Evolutionary conservation across 2,888 invertebrate species (phyloP), one percentile per base, ranked within the genome.

Genomic region (Clitarchus hookeri): DNA sequence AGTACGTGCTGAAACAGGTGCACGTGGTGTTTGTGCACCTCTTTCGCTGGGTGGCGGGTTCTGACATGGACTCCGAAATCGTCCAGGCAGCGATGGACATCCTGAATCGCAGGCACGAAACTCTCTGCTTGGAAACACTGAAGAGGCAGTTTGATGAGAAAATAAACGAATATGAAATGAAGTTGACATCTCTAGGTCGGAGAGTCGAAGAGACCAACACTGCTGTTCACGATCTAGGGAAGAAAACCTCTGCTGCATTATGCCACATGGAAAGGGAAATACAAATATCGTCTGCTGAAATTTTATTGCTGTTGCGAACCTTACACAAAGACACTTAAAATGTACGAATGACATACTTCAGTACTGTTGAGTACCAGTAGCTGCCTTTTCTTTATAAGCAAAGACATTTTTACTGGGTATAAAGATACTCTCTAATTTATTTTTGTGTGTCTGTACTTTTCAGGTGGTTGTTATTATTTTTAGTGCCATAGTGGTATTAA

Each of bases 51-150:
- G 11, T 82, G 16, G 23, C 6, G 2, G 82, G 82, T 82, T 44
- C 44, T 36, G 82, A 82, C 82, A 82, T 82, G 82, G 82, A 82
- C 44, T 44, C 82, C n/a, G 82, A 82, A 8, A 82, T 82, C 44
- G 23, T 82, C 16, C 82, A 82, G 44, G 11, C 82, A 6, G 82
- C 44, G 82, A 82, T 36, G 44, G 82, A 82, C 27, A 82, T 82
- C n/a, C 65, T 65, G 65, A 65, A 65, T 23, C 65, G 65, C 11
- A 65, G 65, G n/a, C 65, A 65, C 6, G 65, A 65, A 65, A 12
- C 65, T 9, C 65, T 65, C n/a, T 65, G 65, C 65, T 19, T 65
- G 23, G 65, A 65, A 23, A 65, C 65, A 19, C 19, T 65, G 2
- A 65, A 6, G n/a, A 65, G 65, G 65, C 8, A 65, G 65, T 65